Percentiles rank a stretch among this genome's conserved stretches.
phyloP scores from a whole-genome alignment of 2,888 invertebrate species.

The Noctua fimbriata region DNA sequence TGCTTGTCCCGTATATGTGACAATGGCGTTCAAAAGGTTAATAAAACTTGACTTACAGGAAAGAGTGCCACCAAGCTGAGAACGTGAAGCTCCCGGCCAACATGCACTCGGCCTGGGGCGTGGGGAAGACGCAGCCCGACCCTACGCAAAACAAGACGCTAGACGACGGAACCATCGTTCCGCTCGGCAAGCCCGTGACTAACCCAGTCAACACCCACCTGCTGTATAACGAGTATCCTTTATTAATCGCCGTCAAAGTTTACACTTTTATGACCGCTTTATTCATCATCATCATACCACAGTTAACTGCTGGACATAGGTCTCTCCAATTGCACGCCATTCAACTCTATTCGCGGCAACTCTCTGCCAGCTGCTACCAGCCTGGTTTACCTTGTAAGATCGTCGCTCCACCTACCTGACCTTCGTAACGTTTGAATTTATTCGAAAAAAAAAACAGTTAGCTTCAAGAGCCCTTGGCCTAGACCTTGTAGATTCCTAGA shows the following conservation, averaged over 20 bases:
- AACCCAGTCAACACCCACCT: constrained; percentile 87
- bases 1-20: too few relatives aligned
- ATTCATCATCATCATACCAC: background rate
- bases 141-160: constrained; percentile 90
- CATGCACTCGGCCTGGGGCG: constrained; percentile 96
- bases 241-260: constrained; percentile 63
- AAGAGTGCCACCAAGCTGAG: constrained; percentile 93
- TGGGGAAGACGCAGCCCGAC: constrained; percentile 96
- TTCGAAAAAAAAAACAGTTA: background rate
- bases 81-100: constrained; percentile 95
- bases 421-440: background rate
- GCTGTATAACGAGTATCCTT: constrained; percentile 98
- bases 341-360: background rate
- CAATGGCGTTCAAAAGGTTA: too few relatives aligned
- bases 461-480: background rate
- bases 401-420: background rate
- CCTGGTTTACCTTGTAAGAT: background rate
- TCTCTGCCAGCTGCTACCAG: background rate
- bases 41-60: constrained; percentile 85
- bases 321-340: background rate
- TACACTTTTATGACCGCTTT: background rate
- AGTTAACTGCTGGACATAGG: background rate
- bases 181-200: constrained; percentile 92
- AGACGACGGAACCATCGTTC: constrained; percentile 94
- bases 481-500: too few relatives aligned